Conservation (phyloP, 2,113 vertebrate genomes). For the Nycticebus coucang region DNA sequence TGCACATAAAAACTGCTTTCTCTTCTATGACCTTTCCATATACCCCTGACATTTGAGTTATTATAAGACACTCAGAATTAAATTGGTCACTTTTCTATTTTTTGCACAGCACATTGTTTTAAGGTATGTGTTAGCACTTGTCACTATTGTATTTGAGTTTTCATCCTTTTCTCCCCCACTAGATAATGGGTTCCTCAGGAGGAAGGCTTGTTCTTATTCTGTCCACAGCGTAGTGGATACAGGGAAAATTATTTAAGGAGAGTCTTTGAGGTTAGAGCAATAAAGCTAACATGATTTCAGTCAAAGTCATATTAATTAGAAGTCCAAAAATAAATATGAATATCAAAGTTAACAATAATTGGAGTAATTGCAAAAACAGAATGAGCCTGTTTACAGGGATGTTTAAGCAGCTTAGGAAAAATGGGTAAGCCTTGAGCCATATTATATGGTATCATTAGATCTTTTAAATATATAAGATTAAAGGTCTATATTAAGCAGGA, state of each 20-base stretch:
- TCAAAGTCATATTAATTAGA: neutral
- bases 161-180: neutral
- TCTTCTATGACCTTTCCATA: no score
- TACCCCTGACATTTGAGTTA: no score
- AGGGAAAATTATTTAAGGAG: neutral
- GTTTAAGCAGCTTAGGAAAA: neutral
- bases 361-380: neutral
- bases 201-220: neutral
- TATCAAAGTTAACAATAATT: neutral
- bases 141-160: neutral
- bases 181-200: neutral
- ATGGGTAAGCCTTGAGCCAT: neutral
- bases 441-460: neutral
- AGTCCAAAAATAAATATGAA: neutral
- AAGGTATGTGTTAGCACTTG: neutral
- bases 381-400: neutral
- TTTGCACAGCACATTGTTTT: neutral
- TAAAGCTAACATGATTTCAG: neutral
- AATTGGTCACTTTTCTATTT: neutral
- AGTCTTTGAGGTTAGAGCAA: neutral
- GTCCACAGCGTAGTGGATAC: neutral
- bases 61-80: neutral
- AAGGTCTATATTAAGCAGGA: neutral
- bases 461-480: constrained; percentile 29
- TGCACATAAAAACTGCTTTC: neutral